Conservation (phyloP, 2,113 vertebrate genomes). For the Pomatorhinus ruficollis region DNA sequence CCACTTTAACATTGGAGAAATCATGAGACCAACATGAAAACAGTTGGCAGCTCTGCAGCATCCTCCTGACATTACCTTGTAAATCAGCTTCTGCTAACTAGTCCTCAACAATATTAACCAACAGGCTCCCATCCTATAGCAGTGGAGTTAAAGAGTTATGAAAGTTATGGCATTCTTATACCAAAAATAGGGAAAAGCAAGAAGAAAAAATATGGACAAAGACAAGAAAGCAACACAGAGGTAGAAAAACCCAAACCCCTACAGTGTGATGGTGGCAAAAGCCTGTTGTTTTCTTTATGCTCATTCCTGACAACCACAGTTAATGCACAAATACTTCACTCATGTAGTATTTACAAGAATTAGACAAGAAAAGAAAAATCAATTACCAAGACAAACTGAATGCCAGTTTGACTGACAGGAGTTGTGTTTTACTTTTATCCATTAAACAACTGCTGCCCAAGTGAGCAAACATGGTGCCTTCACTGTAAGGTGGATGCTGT, state of each 20-base stretch:
- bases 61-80: not conserved
- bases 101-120: not conserved
- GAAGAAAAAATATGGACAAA: not conserved
- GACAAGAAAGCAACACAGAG: not conserved
- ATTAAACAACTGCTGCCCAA: not conserved
- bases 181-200: not conserved
- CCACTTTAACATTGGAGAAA: not conserved
- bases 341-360: not conserved
- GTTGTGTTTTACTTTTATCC: not conserved
- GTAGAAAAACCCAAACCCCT: rapidly evolving
- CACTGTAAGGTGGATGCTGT: not conserved
- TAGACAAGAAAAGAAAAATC: not conserved
- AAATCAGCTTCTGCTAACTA: not conserved
- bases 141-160: rapidly evolving
- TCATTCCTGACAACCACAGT: not conserved
- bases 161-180: not conserved
- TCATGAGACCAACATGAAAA: not conserved
- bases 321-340: not conserved
- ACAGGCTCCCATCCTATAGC: not conserved
- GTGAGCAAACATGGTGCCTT: not conserved
- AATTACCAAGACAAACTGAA: not conserved
- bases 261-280: not conserved
- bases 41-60: not conserved
- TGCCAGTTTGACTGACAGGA: not conserved
- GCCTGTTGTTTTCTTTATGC: not conserved